phyloP scores from a whole-genome alignment of 2,797 vertebrate genomes.

The Malurus leucopterus region DNA sequence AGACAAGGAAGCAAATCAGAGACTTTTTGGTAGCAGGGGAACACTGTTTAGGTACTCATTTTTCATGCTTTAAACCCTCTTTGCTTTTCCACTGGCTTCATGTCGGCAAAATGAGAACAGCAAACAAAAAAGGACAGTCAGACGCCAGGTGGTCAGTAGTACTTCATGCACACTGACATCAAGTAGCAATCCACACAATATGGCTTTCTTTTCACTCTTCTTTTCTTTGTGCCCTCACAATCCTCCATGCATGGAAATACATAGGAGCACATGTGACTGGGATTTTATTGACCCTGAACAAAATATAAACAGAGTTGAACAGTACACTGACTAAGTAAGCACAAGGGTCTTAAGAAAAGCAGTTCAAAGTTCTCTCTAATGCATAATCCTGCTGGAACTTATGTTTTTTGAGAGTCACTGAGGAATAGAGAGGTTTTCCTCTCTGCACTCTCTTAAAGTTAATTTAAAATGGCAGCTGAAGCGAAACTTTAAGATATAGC shows the following conservation, averaged over 20 bases:
- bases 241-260: neutral
- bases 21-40: neutral
- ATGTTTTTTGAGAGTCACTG: conserved; percentile 45
- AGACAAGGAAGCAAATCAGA: neutral
- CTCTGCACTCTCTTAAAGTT: conserved; percentile 51
- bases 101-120: neutral
- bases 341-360: conserved; percentile 50
- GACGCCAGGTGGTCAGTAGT: neutral
- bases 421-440: conserved; percentile 50
- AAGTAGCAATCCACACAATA: neutral
- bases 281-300: conserved; percentile 48
- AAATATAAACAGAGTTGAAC: conserved; percentile 54
- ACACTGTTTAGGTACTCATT: neutral
- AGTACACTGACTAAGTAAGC: conserved; percentile 30
- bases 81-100: neutral
- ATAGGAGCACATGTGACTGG: neutral
- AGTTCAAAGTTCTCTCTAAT: conserved; percentile 50
- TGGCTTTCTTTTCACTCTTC: neutral
- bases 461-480: conserved; percentile 60
- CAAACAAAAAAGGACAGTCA: neutral
- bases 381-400: conserved; percentile 55
- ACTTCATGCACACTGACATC: neutral
- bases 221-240: neutral
- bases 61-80: neutral
- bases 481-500: conserved; percentile 34